A percentile compares a stretch with the other conserved stretches of the same genome.
These are phyloP conservation scores for Corythornis leucogaster DNA, from an alignment of 2,797 vertebrate genomes.

Conservation along the genomic window DNA sequence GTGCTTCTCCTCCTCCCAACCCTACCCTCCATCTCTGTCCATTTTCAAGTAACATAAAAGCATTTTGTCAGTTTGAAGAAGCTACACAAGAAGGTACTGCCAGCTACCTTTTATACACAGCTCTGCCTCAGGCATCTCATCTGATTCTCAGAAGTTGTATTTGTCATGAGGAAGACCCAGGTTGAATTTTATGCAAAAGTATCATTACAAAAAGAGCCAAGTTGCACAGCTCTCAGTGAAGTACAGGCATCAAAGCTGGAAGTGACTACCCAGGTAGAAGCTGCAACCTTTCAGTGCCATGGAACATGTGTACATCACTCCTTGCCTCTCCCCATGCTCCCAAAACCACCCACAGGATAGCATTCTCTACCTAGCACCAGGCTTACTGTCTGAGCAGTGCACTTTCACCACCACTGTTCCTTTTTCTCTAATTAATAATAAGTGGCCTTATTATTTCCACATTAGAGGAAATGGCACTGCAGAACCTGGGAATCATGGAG, in stretches of 20 bases:
- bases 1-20: background rate
- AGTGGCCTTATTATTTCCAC: background rate
- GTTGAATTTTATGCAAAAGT: background rate
- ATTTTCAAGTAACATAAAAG: background rate
- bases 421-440: background rate
- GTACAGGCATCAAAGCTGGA: background rate
- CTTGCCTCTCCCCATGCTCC: fast-evolving
- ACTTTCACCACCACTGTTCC: background rate
- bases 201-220: background rate
- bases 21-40: background rate
- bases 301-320: fast-evolving
- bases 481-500: background rate
- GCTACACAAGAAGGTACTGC: background rate
- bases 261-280: background rate
- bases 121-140: background rate
- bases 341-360: background rate
- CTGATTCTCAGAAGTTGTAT: fast-evolving
- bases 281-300: background rate
- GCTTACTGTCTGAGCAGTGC: background rate
- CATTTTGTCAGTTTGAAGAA: background rate
- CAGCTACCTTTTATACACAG: background rate
- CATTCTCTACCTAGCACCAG: background rate
- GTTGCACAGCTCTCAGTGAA: background rate
- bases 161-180: background rate
- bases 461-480: background rate